These are phyloP conservation scores for Heliopora coerulea DNA, from an alignment of 92 coral and sea anemone genomes.

Conservation along the genomic window DNA sequence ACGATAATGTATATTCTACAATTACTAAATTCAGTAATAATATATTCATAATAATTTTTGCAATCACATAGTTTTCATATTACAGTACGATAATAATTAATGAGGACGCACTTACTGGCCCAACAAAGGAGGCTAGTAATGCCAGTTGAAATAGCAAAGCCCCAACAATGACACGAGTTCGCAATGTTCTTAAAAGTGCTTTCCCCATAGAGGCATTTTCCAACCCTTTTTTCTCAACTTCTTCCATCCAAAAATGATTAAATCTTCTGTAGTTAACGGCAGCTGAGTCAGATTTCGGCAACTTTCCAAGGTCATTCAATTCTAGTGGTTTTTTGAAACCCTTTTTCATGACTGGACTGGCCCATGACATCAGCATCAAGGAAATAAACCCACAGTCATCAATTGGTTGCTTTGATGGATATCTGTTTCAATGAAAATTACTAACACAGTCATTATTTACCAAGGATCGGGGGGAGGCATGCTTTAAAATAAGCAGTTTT, in stretches of 20 bases:
- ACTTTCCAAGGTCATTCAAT: slow-evolving; percentile 72
- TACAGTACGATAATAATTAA: no score
- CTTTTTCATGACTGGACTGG: slow-evolving; percentile 66
- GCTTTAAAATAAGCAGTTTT: no score
- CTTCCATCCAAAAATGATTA: slow-evolving; percentile 71
- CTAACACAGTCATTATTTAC: no score
- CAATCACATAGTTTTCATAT: no score
- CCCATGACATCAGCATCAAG: slow-evolving; percentile 80
- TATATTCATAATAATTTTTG: no score
- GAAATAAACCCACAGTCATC: slow-evolving; percentile 93
- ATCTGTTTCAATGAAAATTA: slow-evolving; percentile 40
- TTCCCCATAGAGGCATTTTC: slow-evolving; percentile 66
- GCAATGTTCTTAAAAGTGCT: slow-evolving; percentile 56
- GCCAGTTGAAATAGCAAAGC: slow-evolving; percentile 60
- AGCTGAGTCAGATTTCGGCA: slow-evolving; percentile 72
- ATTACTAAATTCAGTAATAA: no score
- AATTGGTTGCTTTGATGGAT: slow-evolving; percentile 62
- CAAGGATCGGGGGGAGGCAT: no score
- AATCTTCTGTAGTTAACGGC: slow-evolving; percentile 61
- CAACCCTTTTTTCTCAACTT: slow-evolving; percentile 65
- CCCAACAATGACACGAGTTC: slow-evolving; percentile 65
- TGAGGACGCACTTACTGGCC: slow-evolving; percentile 65
- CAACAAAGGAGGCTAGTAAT: slow-evolving; percentile 70
- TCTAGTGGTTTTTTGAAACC: slow-evolving; percentile 81
- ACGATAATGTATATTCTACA: no score